Conservation (phyloP, 2,888 invertebrate genomes). For the Galerucella nymphaeae region DNA sequence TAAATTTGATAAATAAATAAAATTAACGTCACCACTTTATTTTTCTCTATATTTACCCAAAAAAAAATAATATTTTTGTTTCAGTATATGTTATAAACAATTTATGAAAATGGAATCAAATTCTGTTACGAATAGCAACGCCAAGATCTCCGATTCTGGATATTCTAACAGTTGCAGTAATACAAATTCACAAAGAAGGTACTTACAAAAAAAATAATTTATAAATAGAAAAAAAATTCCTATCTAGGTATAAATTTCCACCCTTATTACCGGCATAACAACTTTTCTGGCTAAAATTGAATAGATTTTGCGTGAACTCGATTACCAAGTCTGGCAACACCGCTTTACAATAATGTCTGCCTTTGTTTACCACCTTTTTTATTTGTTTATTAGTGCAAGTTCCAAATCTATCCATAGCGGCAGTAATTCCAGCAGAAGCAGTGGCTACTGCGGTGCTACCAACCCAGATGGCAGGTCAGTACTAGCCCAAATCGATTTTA, state of each 20-base stretch:
- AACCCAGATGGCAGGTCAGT: slow-evolving; percentile 63
- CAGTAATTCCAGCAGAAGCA: slow-evolving; percentile 84
- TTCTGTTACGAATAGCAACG: slow-evolving; percentile 69
- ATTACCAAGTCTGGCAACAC: too few relatives aligned
- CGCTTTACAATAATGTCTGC: too few relatives aligned
- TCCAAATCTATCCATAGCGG: slow-evolving; percentile 82
- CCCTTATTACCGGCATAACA: too few relatives aligned
- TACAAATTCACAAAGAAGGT: slow-evolving; percentile 86
- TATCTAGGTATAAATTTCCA: too few relatives aligned
- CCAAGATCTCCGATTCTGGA: slow-evolving; percentile 82
- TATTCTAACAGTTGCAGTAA: slow-evolving; percentile 86
- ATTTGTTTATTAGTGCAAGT: slow-evolving; percentile 70
- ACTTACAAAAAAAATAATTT: slow-evolving; percentile 46
- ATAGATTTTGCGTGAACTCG: too few relatives aligned
- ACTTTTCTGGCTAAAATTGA: too few relatives aligned
- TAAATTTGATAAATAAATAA: too few relatives aligned
- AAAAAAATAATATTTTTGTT: slow-evolving; percentile 6
- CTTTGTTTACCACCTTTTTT: not conserved
- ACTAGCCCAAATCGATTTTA: not conserved
- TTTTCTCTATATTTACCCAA: not conserved
- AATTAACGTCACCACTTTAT: not conserved
- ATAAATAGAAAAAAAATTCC: not conserved
- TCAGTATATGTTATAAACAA: slow-evolving; percentile 8
- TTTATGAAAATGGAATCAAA: slow-evolving; percentile 64
- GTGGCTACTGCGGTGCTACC: slow-evolving; percentile 81